Evolutionary conservation across 2,113 vertebrate species (phyloP).

Genomic region (Myotis davidii): DNA sequence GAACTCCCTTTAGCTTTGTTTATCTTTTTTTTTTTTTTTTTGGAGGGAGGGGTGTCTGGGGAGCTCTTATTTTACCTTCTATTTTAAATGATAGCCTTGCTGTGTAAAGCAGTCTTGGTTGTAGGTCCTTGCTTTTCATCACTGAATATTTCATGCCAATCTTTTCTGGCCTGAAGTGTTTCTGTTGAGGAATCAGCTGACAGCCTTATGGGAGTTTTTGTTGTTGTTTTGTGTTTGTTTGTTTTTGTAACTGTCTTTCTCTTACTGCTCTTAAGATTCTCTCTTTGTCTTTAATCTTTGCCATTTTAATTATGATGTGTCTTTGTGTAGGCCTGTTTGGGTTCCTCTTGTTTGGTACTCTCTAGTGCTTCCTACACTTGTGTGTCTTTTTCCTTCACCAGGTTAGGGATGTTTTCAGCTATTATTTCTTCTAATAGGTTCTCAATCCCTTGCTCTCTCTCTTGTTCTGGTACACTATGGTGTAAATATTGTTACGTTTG

Average conservation of each 20-base stretch:
- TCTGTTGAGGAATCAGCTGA: too few relatives aligned
- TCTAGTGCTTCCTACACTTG: background rate
- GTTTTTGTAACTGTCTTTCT: background rate
- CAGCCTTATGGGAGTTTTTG: too few relatives aligned
- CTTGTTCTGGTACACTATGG: background rate
- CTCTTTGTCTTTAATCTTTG: background rate
- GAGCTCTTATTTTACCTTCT: too few relatives aligned
- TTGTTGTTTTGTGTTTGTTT: too few relatives aligned
- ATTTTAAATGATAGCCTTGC: too few relatives aligned
- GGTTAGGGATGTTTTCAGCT: background rate
- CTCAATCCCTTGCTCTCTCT: background rate
- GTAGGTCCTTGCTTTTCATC: too few relatives aligned
- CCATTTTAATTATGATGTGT: background rate
- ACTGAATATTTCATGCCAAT: too few relatives aligned
- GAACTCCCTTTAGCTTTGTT: too few relatives aligned
- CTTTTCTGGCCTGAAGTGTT: too few relatives aligned
- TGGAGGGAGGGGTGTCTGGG: too few relatives aligned
- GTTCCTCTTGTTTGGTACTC: background rate
- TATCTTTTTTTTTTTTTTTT: too few relatives aligned
- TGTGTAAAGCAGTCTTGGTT: too few relatives aligned
- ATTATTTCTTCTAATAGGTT: background rate
- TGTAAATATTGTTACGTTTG: background rate
- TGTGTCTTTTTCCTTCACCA: background rate
- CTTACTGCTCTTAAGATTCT: background rate
- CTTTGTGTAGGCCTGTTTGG: background rate